Evolutionary conservation across 1,140 invertebrate genomes (phyloP), one percentile per base, ranked within the genome.

Genomic region (Melanaphis sacchari): DNA sequence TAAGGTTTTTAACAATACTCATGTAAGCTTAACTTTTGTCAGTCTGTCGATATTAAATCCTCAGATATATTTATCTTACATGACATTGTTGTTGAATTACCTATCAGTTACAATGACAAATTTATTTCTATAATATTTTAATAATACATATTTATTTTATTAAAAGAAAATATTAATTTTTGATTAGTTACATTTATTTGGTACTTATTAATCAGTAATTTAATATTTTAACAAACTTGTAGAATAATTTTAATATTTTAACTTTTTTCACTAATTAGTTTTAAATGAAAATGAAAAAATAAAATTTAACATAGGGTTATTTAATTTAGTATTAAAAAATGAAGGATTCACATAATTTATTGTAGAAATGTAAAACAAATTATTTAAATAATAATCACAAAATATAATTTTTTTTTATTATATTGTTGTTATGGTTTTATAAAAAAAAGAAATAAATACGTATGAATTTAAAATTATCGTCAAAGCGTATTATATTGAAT

Each of bases 31-130:
- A 43, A 87, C 84, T 87, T 43, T 85, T 4, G 11, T 43, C 41
- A 24, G 82, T 41, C 82, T 85, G 82, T 87, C 41, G 84, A 87
- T 43, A 87, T 87, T 85, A 87, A 87, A 87, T 41, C 26, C 31
- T 31, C 11, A 46, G 84, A 41, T 84, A 82, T 36, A 82, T 41
- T 87, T n/a, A 87, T 31, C 40, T 87, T 43, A 87, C 0, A 46
- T 18, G 31, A 85, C 40, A 85, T 85, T 85, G 40, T 82, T 82
- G 21, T 40, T 40, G 81, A 76, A 15, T n/a, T 38, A 38, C 5
- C 5, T 36, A 82, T 31, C 21, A 82, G 36, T 26, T 7, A 85
- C 11, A 85, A 26, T 15, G 40, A 84, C 22, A 85, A 85, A 41
- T 24, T 5, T 5, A 31, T 85, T 85, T 85, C 8, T 41, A 41